Conservation (phyloP, 2,888 invertebrate species). For the Sthenelais limicola region DNA sequence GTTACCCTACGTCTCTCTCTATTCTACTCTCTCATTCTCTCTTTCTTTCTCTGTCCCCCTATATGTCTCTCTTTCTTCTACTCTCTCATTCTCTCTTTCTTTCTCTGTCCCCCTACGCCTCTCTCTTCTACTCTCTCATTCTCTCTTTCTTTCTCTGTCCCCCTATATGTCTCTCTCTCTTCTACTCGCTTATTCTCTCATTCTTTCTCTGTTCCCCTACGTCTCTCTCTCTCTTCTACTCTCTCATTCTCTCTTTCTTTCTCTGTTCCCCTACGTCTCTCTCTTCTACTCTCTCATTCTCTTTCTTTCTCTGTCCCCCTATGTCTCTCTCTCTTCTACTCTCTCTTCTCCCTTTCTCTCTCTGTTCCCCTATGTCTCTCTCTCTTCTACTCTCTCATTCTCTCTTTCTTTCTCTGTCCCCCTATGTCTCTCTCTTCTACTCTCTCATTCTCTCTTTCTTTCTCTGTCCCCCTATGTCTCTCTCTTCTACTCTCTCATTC, state of each 20-base stretch:
- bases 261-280: not conserved
- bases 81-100: not conserved
- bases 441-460: not conserved
- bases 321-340: not conserved
- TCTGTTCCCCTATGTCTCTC: not conserved
- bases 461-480: not conserved
- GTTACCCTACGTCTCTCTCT: too few relatives aligned
- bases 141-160: not conserved
- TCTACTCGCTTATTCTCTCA: not conserved
- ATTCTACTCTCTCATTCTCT: conserved; percentile 17
- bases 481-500: not conserved
- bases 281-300: not conserved
- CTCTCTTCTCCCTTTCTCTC: not conserved
- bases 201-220: not conserved
- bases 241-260: not conserved
- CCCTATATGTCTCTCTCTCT: not conserved
- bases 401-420: not conserved
- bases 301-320: not conserved
- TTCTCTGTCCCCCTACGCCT: not conserved
- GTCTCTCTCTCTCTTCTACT: not conserved
- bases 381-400: not conserved
- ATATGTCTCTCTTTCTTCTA: not conserved
- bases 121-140: not conserved
- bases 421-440: not conserved
- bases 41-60: not conserved